Evolutionary conservation across 2,888 invertebrate species (phyloP).

Genomic region (Loripinus fragilis): DNA sequence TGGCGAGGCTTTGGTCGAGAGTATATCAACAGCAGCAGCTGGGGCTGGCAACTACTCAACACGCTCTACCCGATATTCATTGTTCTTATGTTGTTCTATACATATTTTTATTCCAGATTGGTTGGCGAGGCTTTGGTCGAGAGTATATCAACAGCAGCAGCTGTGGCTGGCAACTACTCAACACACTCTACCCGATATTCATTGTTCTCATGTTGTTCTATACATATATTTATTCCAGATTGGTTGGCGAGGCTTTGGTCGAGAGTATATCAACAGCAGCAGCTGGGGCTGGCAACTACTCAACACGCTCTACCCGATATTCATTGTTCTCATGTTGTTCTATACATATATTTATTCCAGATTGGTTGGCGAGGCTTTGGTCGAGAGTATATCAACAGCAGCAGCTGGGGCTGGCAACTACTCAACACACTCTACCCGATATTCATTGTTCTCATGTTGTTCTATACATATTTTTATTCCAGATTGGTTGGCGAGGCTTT

Average conservation of each 20-base stretch:
- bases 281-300: slow-evolving; percentile 65
- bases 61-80: slow-evolving; percentile 77
- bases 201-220: slow-evolving; percentile 77
- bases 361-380: slow-evolving; percentile 82
- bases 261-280: slow-evolving; percentile 70
- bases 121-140: slow-evolving; percentile 80
- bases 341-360: slow-evolving; percentile 80
- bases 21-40: slow-evolving; percentile 65
- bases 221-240: slow-evolving; percentile 81
- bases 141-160: slow-evolving; percentile 71
- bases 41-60: slow-evolving; percentile 73
- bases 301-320: slow-evolving; percentile 77
- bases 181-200: slow-evolving; percentile 76
- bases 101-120: slow-evolving; percentile 81
- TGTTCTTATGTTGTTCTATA: slow-evolving; percentile 75
- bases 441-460: slow-evolving; percentile 73
- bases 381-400: slow-evolving; percentile 71
- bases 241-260: slow-evolving; percentile 80
- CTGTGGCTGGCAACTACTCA: slow-evolving; percentile 68
- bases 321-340: slow-evolving; percentile 75
- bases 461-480: slow-evolving; percentile 80
- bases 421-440: slow-evolving; percentile 78
- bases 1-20: slow-evolving; percentile 80
- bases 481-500: slow-evolving; percentile 82
- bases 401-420: slow-evolving; percentile 60